Base-by-base conservation (phyloP, 2,797 vertebrate genomes). In the Enteromius thamalakanensis region DNA sequence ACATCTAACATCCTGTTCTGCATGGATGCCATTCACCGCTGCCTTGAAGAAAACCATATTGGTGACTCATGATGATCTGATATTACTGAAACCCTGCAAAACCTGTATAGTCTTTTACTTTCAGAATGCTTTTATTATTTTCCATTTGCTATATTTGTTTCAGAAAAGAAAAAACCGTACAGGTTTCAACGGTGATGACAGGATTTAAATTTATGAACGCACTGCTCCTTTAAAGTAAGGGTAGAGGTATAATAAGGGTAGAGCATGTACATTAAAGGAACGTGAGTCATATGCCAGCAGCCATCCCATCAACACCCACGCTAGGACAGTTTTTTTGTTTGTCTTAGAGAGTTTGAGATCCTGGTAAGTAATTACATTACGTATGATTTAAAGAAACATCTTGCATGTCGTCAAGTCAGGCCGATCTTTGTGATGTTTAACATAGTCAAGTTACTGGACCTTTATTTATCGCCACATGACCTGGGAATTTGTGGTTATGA, bases 281-380 rank as follows among this genome's bases (percentile, higher is more conserved):
- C 0, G 32, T 26, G 71, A 81, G 58, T 81, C 80, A 81, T 81
- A 72, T 72, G 79, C 69, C 69, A 64, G 29, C 40, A 65, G 45
- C 32, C 58, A 65, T 53, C 80, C 70, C 14, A 51, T 68, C 34
- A 76, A 45, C 72, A 55, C 62, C 81, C n/a, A 75, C 45, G 3
- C 70, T 49, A 51, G 15, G 37, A 76, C 64, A 21, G 29, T 17
- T 65, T 51, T 51, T 23, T 67, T 82, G 34, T 82, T 68, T 42
- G 23, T 55, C 58, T 55, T 62, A 19, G 17, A 19, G 23, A 68
- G 12, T 55, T 80, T 70, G 9, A 77, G 40, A 45, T 32, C 23
- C n/a, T 42, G 67, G n/a, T 60, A 60, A 76, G 21, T 68, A 37
- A 72, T 71, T 58, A 32, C 29, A 71, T 32, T 42, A 60, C 0